These are phyloP conservation scores for Polypedilum vanderplanki DNA, from an alignment of 1,140 invertebrate species.

Conservation along the genomic window DNA sequence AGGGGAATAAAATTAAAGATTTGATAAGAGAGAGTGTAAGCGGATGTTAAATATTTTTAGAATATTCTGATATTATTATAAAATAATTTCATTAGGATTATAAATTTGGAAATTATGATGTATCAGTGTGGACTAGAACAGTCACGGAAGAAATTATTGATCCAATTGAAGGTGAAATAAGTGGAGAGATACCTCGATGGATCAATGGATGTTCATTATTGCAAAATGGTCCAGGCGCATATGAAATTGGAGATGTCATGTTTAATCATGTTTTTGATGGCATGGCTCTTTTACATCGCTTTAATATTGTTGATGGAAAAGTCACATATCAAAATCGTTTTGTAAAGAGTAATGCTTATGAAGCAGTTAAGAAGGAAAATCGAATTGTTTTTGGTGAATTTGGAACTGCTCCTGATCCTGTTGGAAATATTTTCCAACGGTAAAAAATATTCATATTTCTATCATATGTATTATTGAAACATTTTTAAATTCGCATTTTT, in stretches of 20 bases:
- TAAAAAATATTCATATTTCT: conserved; percentile 8
- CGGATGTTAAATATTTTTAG: not conserved
- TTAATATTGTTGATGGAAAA: conserved; percentile 60
- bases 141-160: conserved; percentile 64
- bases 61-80: not conserved
- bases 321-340: conserved; percentile 77
- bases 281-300: conserved; percentile 75
- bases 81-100: conserved; percentile 32
- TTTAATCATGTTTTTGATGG: conserved; percentile 83
- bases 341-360: conserved; percentile 64
- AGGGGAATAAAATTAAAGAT: not conserved
- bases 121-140: conserved; percentile 68
- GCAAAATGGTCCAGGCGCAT: conserved; percentile 76
- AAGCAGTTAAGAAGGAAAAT: conserved; percentile 64
- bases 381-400: conserved; percentile 80
- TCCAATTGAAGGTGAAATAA: conserved; percentile 54
- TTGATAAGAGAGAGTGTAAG: not conserved
- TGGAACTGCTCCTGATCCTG: conserved; percentile 71
- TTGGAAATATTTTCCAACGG: conserved; percentile 69
- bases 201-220: conserved; percentile 67
- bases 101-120: conserved; percentile 63
- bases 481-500: conserved; percentile 18
- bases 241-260: conserved; percentile 66
- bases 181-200: conserved; percentile 67
- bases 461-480: conserved; percentile 6